Percentiles rank a stretch among this genome's conserved stretches.
Conservation (phyloP, 2,888 invertebrate genomes). For the Isotomurus palustris region DNA sequence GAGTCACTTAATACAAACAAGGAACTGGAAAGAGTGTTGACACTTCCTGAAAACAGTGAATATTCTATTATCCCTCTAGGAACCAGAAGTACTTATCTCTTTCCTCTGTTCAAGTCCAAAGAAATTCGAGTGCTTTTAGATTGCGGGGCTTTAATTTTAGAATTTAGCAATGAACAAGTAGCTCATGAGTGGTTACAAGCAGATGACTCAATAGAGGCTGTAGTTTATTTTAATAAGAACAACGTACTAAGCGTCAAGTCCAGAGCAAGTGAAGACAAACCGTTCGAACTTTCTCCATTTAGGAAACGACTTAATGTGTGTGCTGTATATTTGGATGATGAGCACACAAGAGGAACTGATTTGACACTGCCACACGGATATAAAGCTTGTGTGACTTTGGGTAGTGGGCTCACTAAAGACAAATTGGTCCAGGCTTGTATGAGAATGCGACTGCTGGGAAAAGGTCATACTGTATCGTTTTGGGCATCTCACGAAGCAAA, state of each 20-base stretch:
- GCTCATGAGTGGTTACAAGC: constrained; percentile 28
- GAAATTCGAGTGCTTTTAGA: constrained; percentile 22
- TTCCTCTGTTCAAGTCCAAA: constrained; percentile 3
- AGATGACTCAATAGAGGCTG: constrained; percentile 13
- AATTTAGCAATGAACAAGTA: constrained; percentile 24
- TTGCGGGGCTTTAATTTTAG: constrained; percentile 31
- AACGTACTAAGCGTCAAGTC: constrained; percentile 20
- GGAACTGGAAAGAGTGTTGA: constrained; percentile 14
- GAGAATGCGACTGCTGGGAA: constrained; percentile 33
- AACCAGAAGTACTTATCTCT: background rate
- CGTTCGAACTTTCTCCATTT: constrained; percentile 25
- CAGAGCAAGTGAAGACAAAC: constrained; percentile 6
- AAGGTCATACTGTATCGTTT: constrained; percentile 27
- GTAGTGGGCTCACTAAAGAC: constrained; percentile 24
- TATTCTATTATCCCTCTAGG: constrained; percentile 6
- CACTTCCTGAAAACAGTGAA: constrained; percentile 11
- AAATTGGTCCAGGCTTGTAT: constrained; percentile 37
- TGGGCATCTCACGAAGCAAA: constrained; percentile 29
- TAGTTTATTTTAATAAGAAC: constrained; percentile 25
- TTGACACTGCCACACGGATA: constrained; percentile 24
- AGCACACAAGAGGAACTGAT: constrained; percentile 38
- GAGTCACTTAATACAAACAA: constrained; percentile 27
- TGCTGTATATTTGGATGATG: constrained; percentile 37
- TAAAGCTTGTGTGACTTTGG: constrained; percentile 30
- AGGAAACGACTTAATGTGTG: constrained; percentile 14